Conservation (phyloP, 2,797 vertebrate genomes). For the Sebastiscus albofasciatus region DNA sequence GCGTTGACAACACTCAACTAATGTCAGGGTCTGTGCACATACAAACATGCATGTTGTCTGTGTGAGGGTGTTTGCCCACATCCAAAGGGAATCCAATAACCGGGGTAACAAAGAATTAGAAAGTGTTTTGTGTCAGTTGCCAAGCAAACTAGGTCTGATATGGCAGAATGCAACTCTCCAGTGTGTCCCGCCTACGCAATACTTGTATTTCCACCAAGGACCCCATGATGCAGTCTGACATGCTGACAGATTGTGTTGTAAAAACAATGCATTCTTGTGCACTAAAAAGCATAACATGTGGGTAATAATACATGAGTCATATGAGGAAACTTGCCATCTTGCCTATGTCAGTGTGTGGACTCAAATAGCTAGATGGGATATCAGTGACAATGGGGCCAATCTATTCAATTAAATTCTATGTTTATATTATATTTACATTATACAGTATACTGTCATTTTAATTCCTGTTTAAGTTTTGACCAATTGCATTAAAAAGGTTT, state of each 20-base stretch:
- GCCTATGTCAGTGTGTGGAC: no score
- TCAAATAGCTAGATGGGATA: no score
- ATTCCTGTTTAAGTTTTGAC: no score
- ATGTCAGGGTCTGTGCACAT: neutral
- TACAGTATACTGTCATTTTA: no score
- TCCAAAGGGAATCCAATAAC: slow-evolving; percentile 52
- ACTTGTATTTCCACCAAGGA: slow-evolving; percentile 21
- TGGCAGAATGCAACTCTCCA: slow-evolving; percentile 51
- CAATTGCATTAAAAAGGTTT: no score
- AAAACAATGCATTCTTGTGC: neutral
- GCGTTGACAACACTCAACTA: neutral
- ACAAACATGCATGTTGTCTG: neutral
- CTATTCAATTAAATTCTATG: no score
- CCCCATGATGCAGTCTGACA: slow-evolving; percentile 17
- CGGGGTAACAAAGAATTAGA: slow-evolving; percentile 39
- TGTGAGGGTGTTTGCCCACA: slow-evolving; percentile 11
- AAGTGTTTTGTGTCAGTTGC: slow-evolving; percentile 67
- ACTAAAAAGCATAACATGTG: neutral
- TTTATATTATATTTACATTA: no score
- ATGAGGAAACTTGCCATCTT: neutral
- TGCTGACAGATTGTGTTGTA: neutral
- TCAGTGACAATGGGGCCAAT: no score
- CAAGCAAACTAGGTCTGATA: slow-evolving; percentile 64
- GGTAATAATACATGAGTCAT: neutral
- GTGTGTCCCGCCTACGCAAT: slow-evolving; percentile 48